A percentile compares a stretch with the other conserved stretches of the same genome.
Conservation (phyloP, 2,888 invertebrate genomes). For the Drosophila austrosaltans region DNA sequence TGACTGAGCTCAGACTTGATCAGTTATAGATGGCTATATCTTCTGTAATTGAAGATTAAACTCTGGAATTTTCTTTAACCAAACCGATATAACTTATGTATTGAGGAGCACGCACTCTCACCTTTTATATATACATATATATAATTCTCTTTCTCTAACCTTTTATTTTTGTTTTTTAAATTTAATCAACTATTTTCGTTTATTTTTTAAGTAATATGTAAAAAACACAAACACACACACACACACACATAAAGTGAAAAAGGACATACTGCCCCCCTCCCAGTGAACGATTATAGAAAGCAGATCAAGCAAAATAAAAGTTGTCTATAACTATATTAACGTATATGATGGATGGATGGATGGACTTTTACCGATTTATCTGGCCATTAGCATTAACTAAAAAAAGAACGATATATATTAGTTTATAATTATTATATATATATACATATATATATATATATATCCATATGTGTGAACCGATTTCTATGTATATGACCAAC, state of each 20-base stretch:
- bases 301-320: too few species aligned
- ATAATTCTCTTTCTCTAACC: not conserved
- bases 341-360: too few species aligned
- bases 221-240: not conserved
- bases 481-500: not conserved
- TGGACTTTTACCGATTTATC: not conserved
- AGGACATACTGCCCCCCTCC: constrained; percentile 8
- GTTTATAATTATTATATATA: not conserved
- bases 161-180: not conserved
- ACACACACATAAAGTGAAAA: constrained; percentile 6
- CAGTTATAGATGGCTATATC: too few species aligned
- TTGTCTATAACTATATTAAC: too few species aligned
- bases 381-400: not conserved
- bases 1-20: too few species aligned
- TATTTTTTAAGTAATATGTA: not conserved
- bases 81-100: too few species aligned
- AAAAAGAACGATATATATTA: not conserved
- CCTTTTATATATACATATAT: too few species aligned
- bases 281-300: not conserved
- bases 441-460: not conserved
- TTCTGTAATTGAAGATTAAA: too few species aligned
- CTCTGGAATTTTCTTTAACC: too few species aligned
- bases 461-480: not conserved
- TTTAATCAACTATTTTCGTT: constrained; percentile 5
- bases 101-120: too few species aligned